These are phyloP conservation scores for Platichthys stellatus DNA, from an alignment of 2,113 vertebrate genomes.

Conservation along the genomic window DNA sequence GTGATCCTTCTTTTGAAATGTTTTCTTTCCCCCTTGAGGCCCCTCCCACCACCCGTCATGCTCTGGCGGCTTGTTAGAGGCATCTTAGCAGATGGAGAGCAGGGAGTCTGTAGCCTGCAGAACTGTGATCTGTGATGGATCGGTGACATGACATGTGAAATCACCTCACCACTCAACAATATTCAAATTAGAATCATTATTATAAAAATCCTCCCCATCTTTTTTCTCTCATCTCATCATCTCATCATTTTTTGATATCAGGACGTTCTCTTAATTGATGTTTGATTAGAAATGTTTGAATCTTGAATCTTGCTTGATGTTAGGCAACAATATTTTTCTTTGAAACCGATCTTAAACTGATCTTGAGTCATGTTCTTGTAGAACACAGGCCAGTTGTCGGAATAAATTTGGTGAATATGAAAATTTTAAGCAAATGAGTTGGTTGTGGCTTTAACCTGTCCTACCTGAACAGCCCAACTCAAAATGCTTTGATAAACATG, in stretches of 20 bases:
- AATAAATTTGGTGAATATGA: not conserved
- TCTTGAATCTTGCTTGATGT: too few relatives aligned
- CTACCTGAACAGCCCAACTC: not conserved
- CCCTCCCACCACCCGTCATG: conserved; percentile 18
- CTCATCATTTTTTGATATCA: not conserved
- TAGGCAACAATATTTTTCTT: too few relatives aligned
- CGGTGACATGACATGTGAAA: conserved; percentile 39
- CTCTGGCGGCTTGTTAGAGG: conserved; percentile 28
- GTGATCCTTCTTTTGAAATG: not conserved
- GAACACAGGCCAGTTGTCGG: too few relatives aligned
- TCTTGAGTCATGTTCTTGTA: too few relatives aligned
- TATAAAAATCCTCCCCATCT: not conserved
- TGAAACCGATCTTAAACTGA: not conserved
- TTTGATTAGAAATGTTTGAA: not conserved
- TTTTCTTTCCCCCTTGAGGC: not conserved
- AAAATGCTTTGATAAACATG: not conserved
- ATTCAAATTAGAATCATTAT: conserved; percentile 26
- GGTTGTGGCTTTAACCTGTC: not conserved
- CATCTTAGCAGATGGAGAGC: conserved; percentile 37
- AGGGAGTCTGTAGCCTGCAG: conserved; percentile 36
- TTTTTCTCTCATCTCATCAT: too few relatives aligned
- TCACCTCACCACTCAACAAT: not conserved
- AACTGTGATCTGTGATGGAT: conserved; percentile 22
- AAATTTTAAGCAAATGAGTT: not conserved
- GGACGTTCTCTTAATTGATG: too few relatives aligned